Evolutionary conservation across 2,888 invertebrate species (phyloP), one percentile per base, ranked within the genome.

Genomic region (Callosobruchus maculatus): DNA sequence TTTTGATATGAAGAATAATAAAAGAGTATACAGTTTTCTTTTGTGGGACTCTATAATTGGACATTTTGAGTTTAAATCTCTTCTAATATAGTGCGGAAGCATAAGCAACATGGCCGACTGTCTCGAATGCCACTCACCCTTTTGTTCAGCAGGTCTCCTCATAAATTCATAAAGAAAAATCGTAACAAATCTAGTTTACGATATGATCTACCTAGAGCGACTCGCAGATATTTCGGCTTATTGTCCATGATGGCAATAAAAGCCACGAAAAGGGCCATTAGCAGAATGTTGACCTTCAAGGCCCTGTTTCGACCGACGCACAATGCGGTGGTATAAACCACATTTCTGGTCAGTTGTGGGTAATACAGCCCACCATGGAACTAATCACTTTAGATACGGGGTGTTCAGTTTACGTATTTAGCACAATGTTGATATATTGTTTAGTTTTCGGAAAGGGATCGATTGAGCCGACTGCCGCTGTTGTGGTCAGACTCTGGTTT

Each of bases 261-360:
- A 30, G 30, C 9, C 30, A 5, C 30, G 30, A 30, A 30, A 49
- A 26, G 21, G 72, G 22, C 75, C 75, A 73, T 75, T 75, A 73
- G 71, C 67, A 75, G 70, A 73, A 31, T 71, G 71, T 71, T 31
- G 75, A 68, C 75, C 75, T 73, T 73, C 68, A 68, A 67, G 73
- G 71, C 73, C 74, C 75, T 76, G 72, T 68, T 21, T 74, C 74
- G 7, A 13, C 75, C 74, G 7, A 13, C 13, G 13, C 13, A 49
- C 49, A 49, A 49, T 49, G 49, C 49, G 49, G 49, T 49, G 73
- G 74, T 78, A 81, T 81, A 80, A 82, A 82, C 82, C 82, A 72
- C 81, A 82, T 78, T 79, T 81, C 71, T 80, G 82, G 81, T 80
- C 77, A 78, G 73, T 79, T 78, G 78, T 78, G 79, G 81, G 79